Evolutionary conservation across 2,113 vertebrate genomes (phyloP), one percentile per base, ranked within the genome.

Genomic region (Caloenas nicobarica): DNA sequence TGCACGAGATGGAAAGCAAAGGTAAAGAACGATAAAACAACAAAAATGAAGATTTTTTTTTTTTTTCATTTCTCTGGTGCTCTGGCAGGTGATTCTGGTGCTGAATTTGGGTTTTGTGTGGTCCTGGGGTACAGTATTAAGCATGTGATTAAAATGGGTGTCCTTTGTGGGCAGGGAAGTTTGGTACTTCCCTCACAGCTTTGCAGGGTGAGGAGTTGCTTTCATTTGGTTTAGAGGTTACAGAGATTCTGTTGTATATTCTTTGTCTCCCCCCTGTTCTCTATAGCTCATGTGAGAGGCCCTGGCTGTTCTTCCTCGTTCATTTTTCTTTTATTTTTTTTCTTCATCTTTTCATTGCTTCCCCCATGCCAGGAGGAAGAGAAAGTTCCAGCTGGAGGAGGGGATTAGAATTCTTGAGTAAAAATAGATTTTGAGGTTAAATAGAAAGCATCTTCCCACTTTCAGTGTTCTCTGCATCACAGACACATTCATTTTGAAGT

Each of bases 381-480:
- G 54, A 85, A 93, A 85, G 50, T 77, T 87, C n/a, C 33, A 88
- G 54, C 31, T 1, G 0, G 46, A 40, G 31, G n/a, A n/a, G 44
- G 85, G 57, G 87, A 88, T 73, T 72, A 73, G 42, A 25, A 80
- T 80, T 82, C 54, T 51, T 24, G 50, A 58, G 25, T 80, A 93
- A 95, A 97, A 95, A 89, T 88, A 94, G 66, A 38, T 70, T 69
- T 80, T 79, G 91, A 91, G 78, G 50, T 57, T 71, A 87, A 95
- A 82, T 40, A 65, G 76, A 81, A 83, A 76, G 17, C 38, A 12
- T 91, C 68, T 93, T 91, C 62, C 76, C 18, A 29, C 7, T 93
- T 80, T 10, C 62, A 85, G 54, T 53, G 74, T 72, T 92, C 71
- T 70, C 54, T 46, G 46, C 33, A 25, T 81, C 38, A 65, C 51